Percentiles rank a stretch among this genome's conserved stretches.
These are phyloP conservation scores for Triops longicaudatus DNA, from an alignment of 1,140 invertebrate species.

Conservation along the genomic window DNA sequence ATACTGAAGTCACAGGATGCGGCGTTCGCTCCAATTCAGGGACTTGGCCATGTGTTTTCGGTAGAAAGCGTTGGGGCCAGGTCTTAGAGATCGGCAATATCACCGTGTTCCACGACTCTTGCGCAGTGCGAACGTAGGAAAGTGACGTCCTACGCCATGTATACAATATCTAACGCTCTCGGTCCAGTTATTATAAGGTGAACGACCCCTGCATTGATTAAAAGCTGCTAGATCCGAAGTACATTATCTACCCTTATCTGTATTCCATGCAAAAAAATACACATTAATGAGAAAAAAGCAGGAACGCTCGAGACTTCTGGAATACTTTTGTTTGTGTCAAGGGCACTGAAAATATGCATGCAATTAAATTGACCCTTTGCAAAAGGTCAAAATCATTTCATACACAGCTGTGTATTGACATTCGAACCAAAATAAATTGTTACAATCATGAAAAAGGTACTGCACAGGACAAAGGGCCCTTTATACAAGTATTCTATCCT, in stretches of 20 bases:
- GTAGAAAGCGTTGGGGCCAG: not conserved
- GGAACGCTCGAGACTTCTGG: too few species aligned
- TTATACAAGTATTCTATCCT: not conserved
- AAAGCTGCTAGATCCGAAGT: not conserved
- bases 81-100: not conserved
- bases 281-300: too few species aligned
- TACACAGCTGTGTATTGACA: not conserved
- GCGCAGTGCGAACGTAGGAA: not conserved
- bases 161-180: not conserved
- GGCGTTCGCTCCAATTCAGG: slow-evolving; percentile 4
- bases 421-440: not conserved
- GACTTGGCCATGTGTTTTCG: slow-evolving; percentile 4
- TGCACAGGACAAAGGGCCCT: not conserved
- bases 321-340: not conserved
- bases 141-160: not conserved
- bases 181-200: not conserved
- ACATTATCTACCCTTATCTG: not conserved
- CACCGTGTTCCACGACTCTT: not conserved
- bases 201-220: not conserved
- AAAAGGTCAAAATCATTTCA: not conserved
- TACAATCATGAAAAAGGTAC: not conserved
- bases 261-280: not conserved
- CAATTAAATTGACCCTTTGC: not conserved
- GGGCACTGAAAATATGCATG: not conserved
- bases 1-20: not conserved